Conservation (phyloP, 2,888 invertebrate species). For the Cataglyphis altisquamis region DNA sequence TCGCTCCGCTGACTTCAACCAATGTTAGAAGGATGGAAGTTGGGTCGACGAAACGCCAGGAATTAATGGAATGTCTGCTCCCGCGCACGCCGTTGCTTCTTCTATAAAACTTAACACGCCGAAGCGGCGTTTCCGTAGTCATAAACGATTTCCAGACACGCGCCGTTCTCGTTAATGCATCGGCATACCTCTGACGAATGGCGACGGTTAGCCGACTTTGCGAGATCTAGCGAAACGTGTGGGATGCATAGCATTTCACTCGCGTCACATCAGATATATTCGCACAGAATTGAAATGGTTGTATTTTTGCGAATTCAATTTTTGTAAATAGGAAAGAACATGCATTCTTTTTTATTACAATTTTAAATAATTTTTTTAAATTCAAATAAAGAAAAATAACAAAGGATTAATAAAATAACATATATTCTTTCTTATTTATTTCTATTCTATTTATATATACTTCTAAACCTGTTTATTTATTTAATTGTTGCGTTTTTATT, state of each 20-base stretch:
- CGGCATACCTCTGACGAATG: slow-evolving; percentile 6
- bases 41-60: slow-evolving; percentile 42
- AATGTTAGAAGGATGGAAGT: slow-evolving; percentile 49
- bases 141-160: slow-evolving; percentile 31
- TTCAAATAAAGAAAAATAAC: background rate
- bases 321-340: background rate
- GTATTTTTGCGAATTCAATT: background rate
- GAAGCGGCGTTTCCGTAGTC: slow-evolving; percentile 18
- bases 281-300: background rate
- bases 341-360: background rate
- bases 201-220: slow-evolving; percentile 9
- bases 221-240: slow-evolving; percentile 8
- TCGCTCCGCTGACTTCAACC: slow-evolving; percentile 31
- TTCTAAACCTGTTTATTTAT: background rate
- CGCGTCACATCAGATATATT: background rate
- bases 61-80: slow-evolving; percentile 57
- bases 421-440: background rate
- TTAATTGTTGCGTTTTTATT: background rate
- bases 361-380: background rate
- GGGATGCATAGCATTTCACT: slow-evolving; percentile 3
- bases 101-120: slow-evolving; percentile 36
- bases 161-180: slow-evolving; percentile 41
- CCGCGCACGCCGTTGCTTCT: slow-evolving; percentile 29
- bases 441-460: background rate
- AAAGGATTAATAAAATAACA: background rate